Base-by-base conservation (phyloP, 2,113 vertebrate genomes). In the Brachypodius melanocephalos region DNA sequence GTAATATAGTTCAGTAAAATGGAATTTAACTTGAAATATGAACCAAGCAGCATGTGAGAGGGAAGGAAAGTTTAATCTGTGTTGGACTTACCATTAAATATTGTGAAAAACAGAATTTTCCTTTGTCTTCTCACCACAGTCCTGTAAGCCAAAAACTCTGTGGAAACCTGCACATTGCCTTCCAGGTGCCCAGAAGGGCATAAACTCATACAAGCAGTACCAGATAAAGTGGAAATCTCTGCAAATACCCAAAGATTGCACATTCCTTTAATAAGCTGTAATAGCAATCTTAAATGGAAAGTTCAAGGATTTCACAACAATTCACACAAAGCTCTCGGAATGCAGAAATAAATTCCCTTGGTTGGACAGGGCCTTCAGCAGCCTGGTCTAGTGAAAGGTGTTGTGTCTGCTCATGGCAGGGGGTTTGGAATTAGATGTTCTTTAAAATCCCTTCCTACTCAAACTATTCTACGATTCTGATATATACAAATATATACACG, bases 21-120 rank as follows among this genome's bases (percentile, higher is more conserved):
- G 49, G 45, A 94, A 92, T 96, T 90, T 79, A 73, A 73, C 21
- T 89, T 83, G 62, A 83, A 91, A 73, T 69, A 34, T 66, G 66
- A 95, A 55, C 32, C 91, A 84, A 78, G 25, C 6, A 66, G 42
- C n/a, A 5, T 51, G 8, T 51, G 32, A 82, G 24, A 59, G 9
- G 11, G 20, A 57, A 6, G 5, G 24, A 89, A 65, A 76, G 32
- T 82, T 94, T 93, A 82, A 45, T 89, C 54, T 76, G 0, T 74
- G 38, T 68, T 66, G 32, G 29, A 58, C 29, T 91, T 54, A 10
- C 62, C 46, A 29, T 73, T 49, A 91, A 81, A 77, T 61, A 45
- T 75, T 2, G 14, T 57, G 46, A 43, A 93, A 95, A 83, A 13
- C 4, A 58, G 29, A 38, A 54, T 58, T 82, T 90, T 90, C 15